phyloP scores from a whole-genome alignment of 1,140 invertebrate species.

The Saxidomus purpurata region DNA sequence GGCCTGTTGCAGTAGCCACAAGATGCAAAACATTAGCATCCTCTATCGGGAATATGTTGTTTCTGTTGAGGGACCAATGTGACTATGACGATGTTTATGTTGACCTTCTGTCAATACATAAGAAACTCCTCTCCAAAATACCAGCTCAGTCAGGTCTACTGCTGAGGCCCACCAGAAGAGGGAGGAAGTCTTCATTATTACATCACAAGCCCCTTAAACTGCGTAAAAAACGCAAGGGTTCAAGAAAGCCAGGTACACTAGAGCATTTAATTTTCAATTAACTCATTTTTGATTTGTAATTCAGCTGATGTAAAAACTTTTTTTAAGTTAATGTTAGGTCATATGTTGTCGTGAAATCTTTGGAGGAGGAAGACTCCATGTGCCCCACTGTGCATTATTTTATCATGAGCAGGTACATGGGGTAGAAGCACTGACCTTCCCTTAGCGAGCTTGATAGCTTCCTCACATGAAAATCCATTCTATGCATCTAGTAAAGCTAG shows the following conservation, averaged over 20 bases:
- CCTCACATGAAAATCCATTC: too few species aligned
- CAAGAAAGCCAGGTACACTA: background rate
- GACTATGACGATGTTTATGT: conserved; percentile 15
- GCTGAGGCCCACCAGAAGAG: background rate
- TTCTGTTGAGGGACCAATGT: background rate
- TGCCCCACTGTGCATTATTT: too few species aligned
- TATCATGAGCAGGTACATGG: too few species aligned
- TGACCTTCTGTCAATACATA: conserved; percentile 13
- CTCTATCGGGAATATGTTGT: conserved; percentile 8
- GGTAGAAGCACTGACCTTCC: too few species aligned
- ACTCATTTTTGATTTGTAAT: too few species aligned
- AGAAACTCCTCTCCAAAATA: background rate
- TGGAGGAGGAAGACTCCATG: too few species aligned
- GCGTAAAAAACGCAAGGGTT: background rate
- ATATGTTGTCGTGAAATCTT: too few species aligned
- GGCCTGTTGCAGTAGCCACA: background rate
- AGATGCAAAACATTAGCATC: conserved; percentile 13
- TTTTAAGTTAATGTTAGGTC: too few species aligned
- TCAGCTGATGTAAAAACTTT: too few species aligned
- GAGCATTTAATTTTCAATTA: too few species aligned
- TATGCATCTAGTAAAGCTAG: too few species aligned
- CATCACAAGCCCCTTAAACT: background rate
- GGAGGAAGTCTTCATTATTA: background rate
- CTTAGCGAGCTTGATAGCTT: too few species aligned
- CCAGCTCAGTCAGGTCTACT: background rate